phyloP scores from a whole-genome alignment of 2,113 vertebrate genomes.

The Cyanistes caeruleus region DNA sequence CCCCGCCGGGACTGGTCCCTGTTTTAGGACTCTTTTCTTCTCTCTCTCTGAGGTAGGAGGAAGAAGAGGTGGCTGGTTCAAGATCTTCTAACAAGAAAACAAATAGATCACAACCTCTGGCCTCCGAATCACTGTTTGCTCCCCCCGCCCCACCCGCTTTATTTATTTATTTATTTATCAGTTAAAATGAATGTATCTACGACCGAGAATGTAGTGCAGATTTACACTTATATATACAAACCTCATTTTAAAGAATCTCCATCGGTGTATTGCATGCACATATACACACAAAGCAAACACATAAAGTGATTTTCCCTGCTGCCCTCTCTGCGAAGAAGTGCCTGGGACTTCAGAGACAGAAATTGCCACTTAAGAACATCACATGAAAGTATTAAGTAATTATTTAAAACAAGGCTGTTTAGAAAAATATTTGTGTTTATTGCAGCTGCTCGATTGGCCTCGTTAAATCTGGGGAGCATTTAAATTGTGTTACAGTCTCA shows the following conservation, averaged over 20 bases:
- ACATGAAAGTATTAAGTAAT: slow-evolving; percentile 82
- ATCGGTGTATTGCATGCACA: not conserved
- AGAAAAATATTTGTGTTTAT: slow-evolving; percentile 87
- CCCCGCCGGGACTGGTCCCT: rapidly evolving
- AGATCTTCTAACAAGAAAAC: not conserved
- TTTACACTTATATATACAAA: slow-evolving; percentile 19
- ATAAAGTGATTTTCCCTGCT: slow-evolving; percentile 31
- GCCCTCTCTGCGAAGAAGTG: slow-evolving; percentile 46
- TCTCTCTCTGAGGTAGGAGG: not conserved
- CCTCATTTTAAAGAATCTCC: not conserved
- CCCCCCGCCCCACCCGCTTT: rapidly evolving
- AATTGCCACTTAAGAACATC: slow-evolving; percentile 77
- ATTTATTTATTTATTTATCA: no score
- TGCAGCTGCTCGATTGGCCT: slow-evolving; percentile 83
- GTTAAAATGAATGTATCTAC: not conserved
- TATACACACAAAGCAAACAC: slow-evolving; percentile 36
- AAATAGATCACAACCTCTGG: not conserved
- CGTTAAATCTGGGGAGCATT: slow-evolving; percentile 82
- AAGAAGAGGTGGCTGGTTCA: not conserved
- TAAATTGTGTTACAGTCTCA: slow-evolving; percentile 96
- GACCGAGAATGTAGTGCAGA: not conserved
- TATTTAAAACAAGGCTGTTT: slow-evolving; percentile 84
- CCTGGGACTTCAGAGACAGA: slow-evolving; percentile 49
- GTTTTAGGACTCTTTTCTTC: not conserved
- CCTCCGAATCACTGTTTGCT: not conserved